A percentile compares a stretch with the other conserved stretches of the same genome.
Conservation (phyloP, 2,797 vertebrate genomes). For the Tachyglossus aculeatus region DNA sequence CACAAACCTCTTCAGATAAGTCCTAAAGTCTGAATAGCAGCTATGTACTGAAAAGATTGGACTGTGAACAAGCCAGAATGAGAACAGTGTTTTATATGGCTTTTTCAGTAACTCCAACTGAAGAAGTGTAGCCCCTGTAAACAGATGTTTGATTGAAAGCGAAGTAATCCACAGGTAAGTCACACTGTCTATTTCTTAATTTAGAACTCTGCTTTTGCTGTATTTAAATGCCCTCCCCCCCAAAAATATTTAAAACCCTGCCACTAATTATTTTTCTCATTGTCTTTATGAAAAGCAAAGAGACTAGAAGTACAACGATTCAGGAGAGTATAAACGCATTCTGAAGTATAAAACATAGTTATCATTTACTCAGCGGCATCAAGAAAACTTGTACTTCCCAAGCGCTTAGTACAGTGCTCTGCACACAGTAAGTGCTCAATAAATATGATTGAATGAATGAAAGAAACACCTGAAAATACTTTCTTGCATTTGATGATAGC, state of each 20-base stretch:
- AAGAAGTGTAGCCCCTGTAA: slow-evolving; percentile 15
- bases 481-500: slow-evolving; percentile 21
- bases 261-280: slow-evolving; percentile 44
- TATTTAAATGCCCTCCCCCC: slow-evolving; percentile 34
- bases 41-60: slow-evolving; percentile 40
- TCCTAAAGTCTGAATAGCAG: slow-evolving; percentile 35
- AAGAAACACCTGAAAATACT: slow-evolving; percentile 4
- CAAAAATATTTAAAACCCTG: slow-evolving; percentile 44
- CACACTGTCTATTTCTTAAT: slow-evolving; percentile 48
- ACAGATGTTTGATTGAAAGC: slow-evolving; percentile 57
- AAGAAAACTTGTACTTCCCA: too few species aligned
- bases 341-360: too few species aligned
- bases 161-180: slow-evolving; percentile 58
- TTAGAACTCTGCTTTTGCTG: slow-evolving; percentile 37
- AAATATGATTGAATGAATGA: too few species aligned
- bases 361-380: too few species aligned
- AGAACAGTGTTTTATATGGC: slow-evolving; percentile 47
- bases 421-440: too few species aligned
- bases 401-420: too few species aligned
- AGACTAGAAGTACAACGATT: slow-evolving; percentile 40
- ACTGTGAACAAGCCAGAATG: slow-evolving; percentile 31
- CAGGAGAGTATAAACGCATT: slow-evolving; percentile 20
- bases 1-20: slow-evolving; percentile 57
- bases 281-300: slow-evolving; percentile 31
- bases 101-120: slow-evolving; percentile 22